Conservation (phyloP, 2,888 invertebrate species). For the Acleris literana region DNA sequence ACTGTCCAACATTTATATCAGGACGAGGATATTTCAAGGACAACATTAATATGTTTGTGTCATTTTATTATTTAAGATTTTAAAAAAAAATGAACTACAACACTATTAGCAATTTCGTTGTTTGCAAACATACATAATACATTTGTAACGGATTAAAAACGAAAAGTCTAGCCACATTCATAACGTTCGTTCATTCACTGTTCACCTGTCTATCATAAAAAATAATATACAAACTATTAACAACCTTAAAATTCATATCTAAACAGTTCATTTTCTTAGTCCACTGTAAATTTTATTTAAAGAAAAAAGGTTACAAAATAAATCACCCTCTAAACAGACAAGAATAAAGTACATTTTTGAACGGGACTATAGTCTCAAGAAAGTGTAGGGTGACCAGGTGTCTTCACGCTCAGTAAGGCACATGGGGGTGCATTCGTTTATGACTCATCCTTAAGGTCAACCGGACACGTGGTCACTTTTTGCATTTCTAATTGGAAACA, state of each 20-base stretch:
- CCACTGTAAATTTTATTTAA: background rate
- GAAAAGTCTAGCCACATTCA: conserved; percentile 30
- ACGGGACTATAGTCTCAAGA: conserved; percentile 15
- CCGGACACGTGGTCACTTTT: conserved; percentile 65
- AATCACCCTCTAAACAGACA: background rate
- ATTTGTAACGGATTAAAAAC: conserved; percentile 10
- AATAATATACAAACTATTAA: background rate
- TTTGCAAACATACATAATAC: background rate
- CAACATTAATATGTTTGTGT: too few species aligned
- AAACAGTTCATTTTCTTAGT: background rate
- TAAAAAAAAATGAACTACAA: too few species aligned
- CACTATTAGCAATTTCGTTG: background rate
- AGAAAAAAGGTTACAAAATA: background rate
- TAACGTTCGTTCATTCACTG: conserved; percentile 48
- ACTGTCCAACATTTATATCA: too few species aligned
- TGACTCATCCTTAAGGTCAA: conserved; percentile 64
- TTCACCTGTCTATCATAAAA: conserved; percentile 54
- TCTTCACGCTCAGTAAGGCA: conserved; percentile 67
- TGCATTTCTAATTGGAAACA: conserved; percentile 48
- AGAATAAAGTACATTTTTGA: conserved; percentile 26
- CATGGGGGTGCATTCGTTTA: conserved; percentile 54
- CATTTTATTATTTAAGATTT: too few species aligned
- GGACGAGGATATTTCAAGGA: too few species aligned
- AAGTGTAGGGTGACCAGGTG: conserved; percentile 62
- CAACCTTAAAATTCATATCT: background rate